A percentile compares a stretch with the other conserved stretches of the same genome.
phyloP scores from a whole-genome alignment of 2,113 vertebrate species.

The Microtus pennsylvanicus region DNA sequence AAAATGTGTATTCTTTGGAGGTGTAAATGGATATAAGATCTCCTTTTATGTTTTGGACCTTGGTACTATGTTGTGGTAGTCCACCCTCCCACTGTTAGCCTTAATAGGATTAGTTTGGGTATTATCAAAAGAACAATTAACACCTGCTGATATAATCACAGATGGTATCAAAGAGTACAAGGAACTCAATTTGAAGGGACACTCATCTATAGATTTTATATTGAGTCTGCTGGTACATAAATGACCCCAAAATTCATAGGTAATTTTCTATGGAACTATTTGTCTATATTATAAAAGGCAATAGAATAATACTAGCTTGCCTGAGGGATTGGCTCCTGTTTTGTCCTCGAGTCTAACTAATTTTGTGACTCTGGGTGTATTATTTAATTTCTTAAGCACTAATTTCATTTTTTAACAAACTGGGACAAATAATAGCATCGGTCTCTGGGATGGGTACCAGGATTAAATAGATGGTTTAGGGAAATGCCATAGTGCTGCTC shows the following conservation, averaged over 20 bases:
- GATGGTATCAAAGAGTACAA: constrained; percentile 73
- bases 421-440: neutral
- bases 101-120: constrained; percentile 82
- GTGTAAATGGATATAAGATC: constrained; percentile 67
- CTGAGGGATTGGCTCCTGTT: neutral
- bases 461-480: neutral
- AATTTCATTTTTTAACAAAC: neutral
- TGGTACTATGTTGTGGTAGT: constrained; percentile 73
- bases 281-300: neutral
- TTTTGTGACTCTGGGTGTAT: neutral
- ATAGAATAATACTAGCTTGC: constrained; percentile 19
- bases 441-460: neutral
- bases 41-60: constrained; percentile 77
- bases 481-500: neutral
- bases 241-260: neutral
- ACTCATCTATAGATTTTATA: constrained; percentile 33
- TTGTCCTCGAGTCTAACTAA: neutral
- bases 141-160: constrained; percentile 77
- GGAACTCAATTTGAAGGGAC: constrained; percentile 59
- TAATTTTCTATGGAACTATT: neutral
- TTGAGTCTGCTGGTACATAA: constrained; percentile 48
- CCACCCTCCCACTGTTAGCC: constrained; percentile 68
- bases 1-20: constrained; percentile 81
- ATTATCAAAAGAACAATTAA: constrained; percentile 86
- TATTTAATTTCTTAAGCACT: neutral